Evolutionary conservation across 2,888 invertebrate species (phyloP).

Genomic region (Tenthredo notha): DNA sequence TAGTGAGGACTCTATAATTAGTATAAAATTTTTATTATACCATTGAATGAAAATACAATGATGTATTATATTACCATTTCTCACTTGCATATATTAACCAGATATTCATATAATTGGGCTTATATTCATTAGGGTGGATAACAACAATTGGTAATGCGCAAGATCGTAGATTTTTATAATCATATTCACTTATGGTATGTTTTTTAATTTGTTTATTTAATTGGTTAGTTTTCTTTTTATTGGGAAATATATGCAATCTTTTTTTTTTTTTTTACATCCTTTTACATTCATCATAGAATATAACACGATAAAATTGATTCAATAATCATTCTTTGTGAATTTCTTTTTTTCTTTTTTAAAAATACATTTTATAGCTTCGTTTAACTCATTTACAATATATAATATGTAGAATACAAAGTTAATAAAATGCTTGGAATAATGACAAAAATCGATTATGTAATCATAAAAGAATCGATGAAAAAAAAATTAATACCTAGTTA

Average conservation of each 20-base stretch:
- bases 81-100: constrained; percentile 48
- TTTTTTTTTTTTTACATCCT: constrained; percentile 28
- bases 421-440: not conserved
- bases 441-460: not conserved
- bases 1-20: constrained; percentile 19
- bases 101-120: constrained; percentile 10
- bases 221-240: not conserved
- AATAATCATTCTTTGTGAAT: constrained; percentile 37
- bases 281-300: constrained; percentile 40
- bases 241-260: constrained; percentile 49
- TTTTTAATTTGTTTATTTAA: constrained; percentile 21
- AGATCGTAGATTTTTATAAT: constrained; percentile 19
- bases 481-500: not conserved
- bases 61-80: constrained; percentile 35
- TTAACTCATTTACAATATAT: constrained; percentile 30
- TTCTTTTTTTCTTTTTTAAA: constrained; percentile 19
- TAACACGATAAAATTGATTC: constrained; percentile 39
- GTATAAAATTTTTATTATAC: constrained; percentile 52
- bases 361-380: constrained; percentile 29
- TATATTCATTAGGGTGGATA: not conserved
- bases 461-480: not conserved
- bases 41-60: constrained; percentile 46
- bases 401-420: constrained; percentile 17
- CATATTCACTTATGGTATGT: not conserved
- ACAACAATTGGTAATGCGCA: not conserved